Conservation (phyloP, 2,797 vertebrate species). For the Fringilla coelebs region DNA sequence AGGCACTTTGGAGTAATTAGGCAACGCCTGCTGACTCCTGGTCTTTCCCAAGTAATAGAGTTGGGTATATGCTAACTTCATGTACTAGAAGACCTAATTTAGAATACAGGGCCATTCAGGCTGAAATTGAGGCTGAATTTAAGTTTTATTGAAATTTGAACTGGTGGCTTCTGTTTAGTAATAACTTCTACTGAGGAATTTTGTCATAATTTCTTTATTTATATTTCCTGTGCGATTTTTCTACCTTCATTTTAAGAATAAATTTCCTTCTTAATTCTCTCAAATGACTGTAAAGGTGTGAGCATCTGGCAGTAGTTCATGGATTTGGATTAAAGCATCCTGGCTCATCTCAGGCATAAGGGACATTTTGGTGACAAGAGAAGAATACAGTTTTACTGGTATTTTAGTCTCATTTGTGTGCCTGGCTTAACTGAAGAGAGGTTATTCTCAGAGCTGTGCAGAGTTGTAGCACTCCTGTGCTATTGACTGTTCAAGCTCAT, state of each 20-base stretch:
- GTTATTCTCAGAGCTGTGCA: not conserved
- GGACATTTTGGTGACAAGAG: not conserved
- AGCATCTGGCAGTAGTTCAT: not conserved
- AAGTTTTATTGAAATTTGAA: not conserved
- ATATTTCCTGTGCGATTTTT: not conserved
- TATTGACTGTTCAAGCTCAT: not conserved
- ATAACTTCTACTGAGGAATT: not conserved
- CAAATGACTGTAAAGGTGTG: not conserved
- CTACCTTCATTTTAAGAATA: not conserved
- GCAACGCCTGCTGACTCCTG: not conserved
- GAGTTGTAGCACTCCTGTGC: not conserved
- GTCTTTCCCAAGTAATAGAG: not conserved
- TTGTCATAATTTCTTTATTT: not conserved
- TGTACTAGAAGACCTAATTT: not conserved
- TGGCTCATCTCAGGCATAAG: not conserved
- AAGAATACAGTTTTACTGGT: not conserved
- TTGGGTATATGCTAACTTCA: not conserved
- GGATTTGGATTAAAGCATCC: not conserved
- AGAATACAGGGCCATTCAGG: not conserved
- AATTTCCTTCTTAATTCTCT: not conserved
- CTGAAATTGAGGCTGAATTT: not conserved
- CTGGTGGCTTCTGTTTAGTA: not conserved
- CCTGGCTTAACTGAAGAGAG: not conserved
- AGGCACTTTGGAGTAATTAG: not conserved
- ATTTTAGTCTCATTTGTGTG: not conserved